Evolutionary conservation across 2,888 invertebrate genomes (phyloP).

Genomic region (Masnerella sp.): DNA sequence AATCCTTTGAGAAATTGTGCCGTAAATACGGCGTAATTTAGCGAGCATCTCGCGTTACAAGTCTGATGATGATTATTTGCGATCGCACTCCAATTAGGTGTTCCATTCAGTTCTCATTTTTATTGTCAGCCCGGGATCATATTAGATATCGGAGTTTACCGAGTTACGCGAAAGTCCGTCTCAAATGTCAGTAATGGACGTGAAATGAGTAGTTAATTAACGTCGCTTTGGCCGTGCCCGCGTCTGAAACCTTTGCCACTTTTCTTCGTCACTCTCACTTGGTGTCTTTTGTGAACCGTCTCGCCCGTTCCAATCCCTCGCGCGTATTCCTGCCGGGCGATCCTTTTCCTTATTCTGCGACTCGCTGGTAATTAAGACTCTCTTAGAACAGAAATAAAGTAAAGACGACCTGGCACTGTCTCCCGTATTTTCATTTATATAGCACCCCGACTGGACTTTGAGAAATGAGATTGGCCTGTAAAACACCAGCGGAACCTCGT

Average conservation of each 20-base stretch:
- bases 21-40: no score
- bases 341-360: slow-evolving; percentile 35
- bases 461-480: slow-evolving; percentile 43
- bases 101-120: slow-evolving; percentile 14
- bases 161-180: slow-evolving; percentile 49
- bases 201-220: slow-evolving; percentile 66
- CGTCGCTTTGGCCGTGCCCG: slow-evolving; percentile 57
- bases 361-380: slow-evolving; percentile 60
- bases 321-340: slow-evolving; percentile 24
- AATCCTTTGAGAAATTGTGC: no score
- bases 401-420: slow-evolving; percentile 46
- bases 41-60: not conserved
- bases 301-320: slow-evolving; percentile 20
- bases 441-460: slow-evolving; percentile 45
- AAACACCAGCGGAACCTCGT: slow-evolving; percentile 37
- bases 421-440: slow-evolving; percentile 63
- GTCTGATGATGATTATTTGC: slow-evolving; percentile 8
- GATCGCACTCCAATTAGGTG: slow-evolving; percentile 23
- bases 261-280: slow-evolving; percentile 38
- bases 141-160: slow-evolving; percentile 41
- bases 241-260: slow-evolving; percentile 47
- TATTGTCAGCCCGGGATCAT: slow-evolving; percentile 20
- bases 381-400: slow-evolving; percentile 59
- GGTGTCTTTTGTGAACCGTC: slow-evolving; percentile 43
- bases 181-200: slow-evolving; percentile 64